These are phyloP conservation scores for Henricia sp. DNA, from an alignment of 53 echinoderm and acorn worm genomes.

Conservation along the genomic window DNA sequence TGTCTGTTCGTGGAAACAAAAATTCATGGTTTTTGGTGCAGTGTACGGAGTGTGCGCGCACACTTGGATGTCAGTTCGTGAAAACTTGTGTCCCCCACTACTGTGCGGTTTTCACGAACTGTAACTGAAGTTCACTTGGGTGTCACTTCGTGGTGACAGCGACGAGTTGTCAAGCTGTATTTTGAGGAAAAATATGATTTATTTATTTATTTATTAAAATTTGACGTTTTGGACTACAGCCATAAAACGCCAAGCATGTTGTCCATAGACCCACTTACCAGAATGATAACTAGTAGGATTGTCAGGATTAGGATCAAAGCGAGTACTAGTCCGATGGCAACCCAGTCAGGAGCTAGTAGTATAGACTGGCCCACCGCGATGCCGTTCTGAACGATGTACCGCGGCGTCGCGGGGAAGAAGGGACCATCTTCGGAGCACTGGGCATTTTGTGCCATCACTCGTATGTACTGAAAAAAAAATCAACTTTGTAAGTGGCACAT, in stretches of 20 bases:
- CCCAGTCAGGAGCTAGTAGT: conserved; percentile 93
- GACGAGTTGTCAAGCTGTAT: too few relatives aligned
- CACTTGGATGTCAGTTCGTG: too few relatives aligned
- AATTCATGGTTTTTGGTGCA: too few relatives aligned
- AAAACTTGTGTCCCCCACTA: too few relatives aligned
- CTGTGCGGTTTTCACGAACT: too few relatives aligned
- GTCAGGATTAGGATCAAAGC: conserved; percentile 77
- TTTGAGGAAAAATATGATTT: neutral
- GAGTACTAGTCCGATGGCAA: conserved; percentile 83
- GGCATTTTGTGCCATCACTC: conserved; percentile 97
- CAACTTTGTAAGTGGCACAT: neutral
- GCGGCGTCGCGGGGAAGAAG: conserved; percentile 93
- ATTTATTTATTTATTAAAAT: neutral
- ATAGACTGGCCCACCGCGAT: conserved; percentile 87
- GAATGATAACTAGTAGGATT: conserved; percentile 82
- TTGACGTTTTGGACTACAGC: too few relatives aligned
- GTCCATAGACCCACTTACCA: conserved; percentile 87
- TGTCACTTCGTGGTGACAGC: too few relatives aligned
- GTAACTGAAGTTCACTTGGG: too few relatives aligned
- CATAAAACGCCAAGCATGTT: too few relatives aligned
- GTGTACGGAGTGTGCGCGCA: too few relatives aligned
- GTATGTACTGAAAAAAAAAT: conserved; percentile 62
- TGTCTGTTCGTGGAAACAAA: too few relatives aligned
- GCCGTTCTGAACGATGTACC: conserved; percentile 98
- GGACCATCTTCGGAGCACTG: conserved; percentile 98